Evolutionary conservation across 2,113 vertebrate genomes (phyloP).

Genomic region (Dipodomys ordii): DNA sequence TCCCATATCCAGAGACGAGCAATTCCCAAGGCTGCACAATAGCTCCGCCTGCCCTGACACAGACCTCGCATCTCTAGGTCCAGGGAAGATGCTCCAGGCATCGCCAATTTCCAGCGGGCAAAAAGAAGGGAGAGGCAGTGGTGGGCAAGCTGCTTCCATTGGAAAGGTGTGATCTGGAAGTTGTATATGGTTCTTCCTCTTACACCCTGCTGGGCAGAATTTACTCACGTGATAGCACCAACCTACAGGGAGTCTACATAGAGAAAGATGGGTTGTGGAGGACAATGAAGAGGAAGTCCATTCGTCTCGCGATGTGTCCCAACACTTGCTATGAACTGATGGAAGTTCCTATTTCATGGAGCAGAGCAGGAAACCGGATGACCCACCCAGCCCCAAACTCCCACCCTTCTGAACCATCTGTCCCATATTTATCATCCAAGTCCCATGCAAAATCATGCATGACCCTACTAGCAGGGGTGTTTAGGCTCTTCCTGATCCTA

Average conservation of each 20-base stretch:
- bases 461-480: too few relatives aligned
- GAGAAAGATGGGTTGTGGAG: neutral
- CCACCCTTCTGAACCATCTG: neutral
- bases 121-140: neutral
- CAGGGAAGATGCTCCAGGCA: neutral
- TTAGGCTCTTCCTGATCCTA: neutral
- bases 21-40: neutral
- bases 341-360: neutral
- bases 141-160: neutral
- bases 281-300: neutral
- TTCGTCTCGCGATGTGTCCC: neutral
- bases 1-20: neutral
- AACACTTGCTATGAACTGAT: neutral
- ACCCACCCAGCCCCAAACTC: neutral
- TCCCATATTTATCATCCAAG: neutral
- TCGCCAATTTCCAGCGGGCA: neutral
- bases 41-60: rapidly evolving
- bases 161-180: neutral
- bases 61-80: neutral
- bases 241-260: neutral
- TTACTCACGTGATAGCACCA: neutral
- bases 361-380: neutral
- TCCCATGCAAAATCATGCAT: neutral
- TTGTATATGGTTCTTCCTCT: neutral
- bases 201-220: neutral